Conservation (phyloP, 2,888 invertebrate genomes). For the Drosophila hamatofila region DNA sequence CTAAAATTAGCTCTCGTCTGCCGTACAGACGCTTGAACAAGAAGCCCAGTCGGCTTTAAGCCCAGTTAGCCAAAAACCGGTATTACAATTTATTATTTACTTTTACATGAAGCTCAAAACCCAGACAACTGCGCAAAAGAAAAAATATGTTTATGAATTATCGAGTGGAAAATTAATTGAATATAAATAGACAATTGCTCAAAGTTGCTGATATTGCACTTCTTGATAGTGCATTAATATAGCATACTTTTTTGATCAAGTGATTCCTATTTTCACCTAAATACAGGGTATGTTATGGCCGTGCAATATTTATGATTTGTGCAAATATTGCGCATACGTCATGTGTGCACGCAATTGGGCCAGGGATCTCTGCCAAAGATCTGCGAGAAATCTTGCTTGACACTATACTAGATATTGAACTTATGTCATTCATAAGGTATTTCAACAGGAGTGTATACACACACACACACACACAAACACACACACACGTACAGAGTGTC, state of each 20-base stretch:
- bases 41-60: neutral
- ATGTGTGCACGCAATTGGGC: slow-evolving; percentile 31
- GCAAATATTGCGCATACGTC: slow-evolving; percentile 44
- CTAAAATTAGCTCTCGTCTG: neutral
- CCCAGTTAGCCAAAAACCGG: neutral
- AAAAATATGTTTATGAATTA: neutral
- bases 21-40: neutral
- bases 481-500: neutral
- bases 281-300: slow-evolving; percentile 35
- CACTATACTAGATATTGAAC: neutral
- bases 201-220: no score
- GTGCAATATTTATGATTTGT: neutral
- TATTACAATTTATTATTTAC: slow-evolving; percentile 3
- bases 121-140: neutral
- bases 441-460: slow-evolving; percentile 3
- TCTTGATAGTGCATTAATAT: slow-evolving; percentile 11
- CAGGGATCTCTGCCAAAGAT: slow-evolving; percentile 48
- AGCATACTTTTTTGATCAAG: slow-evolving; percentile 53
- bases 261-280: neutral
- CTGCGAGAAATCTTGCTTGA: slow-evolving; percentile 15
- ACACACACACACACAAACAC: no score
- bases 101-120: neutral
- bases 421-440: neutral
- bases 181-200: neutral
- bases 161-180: neutral